Percentiles rank a stretch among this genome's conserved stretches.
phyloP scores from a whole-genome alignment of 2,797 vertebrate genomes.

The Pseudochirops cupreus region DNA sequence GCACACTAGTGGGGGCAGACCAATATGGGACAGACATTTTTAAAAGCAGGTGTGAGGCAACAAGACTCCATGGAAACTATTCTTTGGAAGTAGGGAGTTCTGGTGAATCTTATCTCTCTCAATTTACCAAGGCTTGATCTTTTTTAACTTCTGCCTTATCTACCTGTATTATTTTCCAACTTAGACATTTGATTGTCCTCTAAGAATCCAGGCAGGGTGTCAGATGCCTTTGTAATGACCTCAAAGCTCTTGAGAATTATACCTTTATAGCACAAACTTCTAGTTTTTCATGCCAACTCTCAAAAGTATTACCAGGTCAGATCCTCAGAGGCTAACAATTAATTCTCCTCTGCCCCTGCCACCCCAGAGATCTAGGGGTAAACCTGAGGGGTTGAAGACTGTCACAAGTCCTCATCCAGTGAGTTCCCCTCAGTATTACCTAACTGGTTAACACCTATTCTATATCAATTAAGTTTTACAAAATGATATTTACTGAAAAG shows the following conservation, averaged over 20 bases:
- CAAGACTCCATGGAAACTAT: not conserved
- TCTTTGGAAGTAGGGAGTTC: not conserved
- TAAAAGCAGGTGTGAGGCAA: not conserved
- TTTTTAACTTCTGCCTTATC: not conserved
- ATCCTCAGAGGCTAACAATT: not conserved
- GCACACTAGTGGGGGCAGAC: not conserved
- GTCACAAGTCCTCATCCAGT: not conserved
- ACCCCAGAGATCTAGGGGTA: not conserved
- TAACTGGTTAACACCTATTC: not conserved
- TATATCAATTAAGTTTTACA: not conserved
- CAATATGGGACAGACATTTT: not conserved
- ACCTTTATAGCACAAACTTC: not conserved
- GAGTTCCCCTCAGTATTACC: not conserved
- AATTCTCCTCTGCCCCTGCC: not conserved
- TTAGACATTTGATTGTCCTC: not conserved
- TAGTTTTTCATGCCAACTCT: not conserved
- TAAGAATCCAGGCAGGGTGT: not conserved
- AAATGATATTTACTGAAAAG: not conserved
- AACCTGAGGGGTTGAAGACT: not conserved
- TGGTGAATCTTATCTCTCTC: not conserved
- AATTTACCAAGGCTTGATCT: not conserved
- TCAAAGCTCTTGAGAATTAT: not conserved
- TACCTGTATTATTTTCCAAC: not conserved
- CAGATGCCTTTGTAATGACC: not conserved
- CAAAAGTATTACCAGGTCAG: not conserved